Evolutionary conservation across 2,888 invertebrate species (phyloP).

Genomic region (Vesta saturnalis): DNA sequence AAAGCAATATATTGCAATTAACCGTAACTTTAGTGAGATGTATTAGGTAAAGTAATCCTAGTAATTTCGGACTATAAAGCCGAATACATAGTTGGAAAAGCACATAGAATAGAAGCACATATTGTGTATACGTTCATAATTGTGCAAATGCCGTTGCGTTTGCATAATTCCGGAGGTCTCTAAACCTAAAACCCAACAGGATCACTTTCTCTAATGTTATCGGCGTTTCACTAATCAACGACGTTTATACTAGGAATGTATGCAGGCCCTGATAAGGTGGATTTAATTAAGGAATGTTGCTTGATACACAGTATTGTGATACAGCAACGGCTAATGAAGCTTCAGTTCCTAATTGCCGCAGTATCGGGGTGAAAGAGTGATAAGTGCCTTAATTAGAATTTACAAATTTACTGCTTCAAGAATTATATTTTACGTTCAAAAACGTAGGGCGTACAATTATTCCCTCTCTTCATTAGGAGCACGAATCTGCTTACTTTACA

Average conservation of each 20-base stretch:
- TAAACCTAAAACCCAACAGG: constrained; percentile 35
- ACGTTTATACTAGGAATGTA: constrained; percentile 39
- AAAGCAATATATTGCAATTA: constrained; percentile 22
- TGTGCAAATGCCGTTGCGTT: constrained; percentile 34
- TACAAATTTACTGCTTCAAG: constrained; percentile 40
- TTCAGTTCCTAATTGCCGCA: constrained; percentile 37
- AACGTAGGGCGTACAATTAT: constrained; percentile 28
- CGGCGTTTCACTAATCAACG: constrained; percentile 39
- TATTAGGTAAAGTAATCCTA: constrained; percentile 31
- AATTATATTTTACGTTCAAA: constrained; percentile 35
- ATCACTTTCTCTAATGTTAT: constrained; percentile 38
- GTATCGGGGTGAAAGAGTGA: constrained; percentile 39
- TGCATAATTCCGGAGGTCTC: constrained; percentile 32
- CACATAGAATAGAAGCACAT: constrained; percentile 23
- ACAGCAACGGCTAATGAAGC: constrained; percentile 40
- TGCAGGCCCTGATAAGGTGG: constrained; percentile 40
- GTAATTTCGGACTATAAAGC: constrained; percentile 28
- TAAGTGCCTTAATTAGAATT: constrained; percentile 42
- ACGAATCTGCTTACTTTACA: constrained; percentile 30
- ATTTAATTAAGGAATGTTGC: constrained; percentile 41
- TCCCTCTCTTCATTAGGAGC: constrained; percentile 26
- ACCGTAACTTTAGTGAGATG: constrained; percentile 28
- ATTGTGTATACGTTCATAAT: constrained; percentile 30
- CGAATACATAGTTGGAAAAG: constrained; percentile 17
- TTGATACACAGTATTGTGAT: constrained; percentile 41